Percentiles rank a stretch among this genome's conserved stretches.
These are phyloP conservation scores for Peromyscus leucopus DNA, from an alignment of 2,113 vertebrate species.

Conservation along the genomic window DNA sequence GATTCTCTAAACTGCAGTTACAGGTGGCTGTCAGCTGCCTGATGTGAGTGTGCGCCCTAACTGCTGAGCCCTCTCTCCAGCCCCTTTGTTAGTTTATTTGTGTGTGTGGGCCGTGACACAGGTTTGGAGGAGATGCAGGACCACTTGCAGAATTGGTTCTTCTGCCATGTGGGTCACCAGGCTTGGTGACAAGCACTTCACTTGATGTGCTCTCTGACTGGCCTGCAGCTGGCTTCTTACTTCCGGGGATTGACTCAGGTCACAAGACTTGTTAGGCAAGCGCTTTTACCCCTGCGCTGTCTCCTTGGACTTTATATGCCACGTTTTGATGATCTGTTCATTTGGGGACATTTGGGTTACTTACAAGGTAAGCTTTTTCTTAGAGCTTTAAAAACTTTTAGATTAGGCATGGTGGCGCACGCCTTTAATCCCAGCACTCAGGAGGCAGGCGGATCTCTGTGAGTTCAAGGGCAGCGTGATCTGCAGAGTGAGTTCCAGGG, in stretches of 20 bases:
- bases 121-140: not conserved
- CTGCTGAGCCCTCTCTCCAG: not conserved
- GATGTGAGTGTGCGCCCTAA: not conserved
- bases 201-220: not conserved
- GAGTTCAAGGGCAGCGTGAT: not conserved
- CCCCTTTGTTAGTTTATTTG: not conserved
- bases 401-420: not conserved
- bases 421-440: not conserved
- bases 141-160: not conserved
- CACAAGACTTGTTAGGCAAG: not conserved
- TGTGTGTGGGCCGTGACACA: not conserved
- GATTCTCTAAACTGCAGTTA: not conserved
- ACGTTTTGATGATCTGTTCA: not conserved
- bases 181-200: not conserved
- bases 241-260: not conserved
- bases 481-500: not conserved
- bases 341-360: not conserved
- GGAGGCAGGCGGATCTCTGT: not conserved
- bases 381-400: not conserved
- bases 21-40: not conserved
- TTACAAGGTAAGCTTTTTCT: not conserved
- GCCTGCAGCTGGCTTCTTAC: not conserved
- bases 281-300: not conserved
- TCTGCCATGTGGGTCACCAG: not conserved
- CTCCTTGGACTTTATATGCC: not conserved